Evolutionary conservation across 2,888 invertebrate genomes (phyloP).

Genomic region (Dicranocentrus wangi): DNA sequence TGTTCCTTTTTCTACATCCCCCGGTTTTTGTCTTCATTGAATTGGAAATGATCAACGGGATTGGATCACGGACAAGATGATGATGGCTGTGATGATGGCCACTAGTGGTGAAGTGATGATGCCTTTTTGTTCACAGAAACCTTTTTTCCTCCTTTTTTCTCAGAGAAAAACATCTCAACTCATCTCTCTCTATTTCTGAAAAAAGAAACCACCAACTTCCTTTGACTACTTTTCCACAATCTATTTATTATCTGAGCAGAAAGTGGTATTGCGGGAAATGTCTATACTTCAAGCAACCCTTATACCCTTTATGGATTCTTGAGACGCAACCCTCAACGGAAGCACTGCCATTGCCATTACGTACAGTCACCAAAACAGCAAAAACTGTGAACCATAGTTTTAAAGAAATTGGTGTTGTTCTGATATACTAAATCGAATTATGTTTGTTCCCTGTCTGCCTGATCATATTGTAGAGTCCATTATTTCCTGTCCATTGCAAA

Average conservation of each 20-base stretch:
- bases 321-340: too few species aligned
- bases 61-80: constrained; percentile 63
- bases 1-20: constrained; percentile 27
- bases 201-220: too few species aligned
- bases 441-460: neutral
- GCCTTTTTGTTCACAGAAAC: constrained; percentile 3
- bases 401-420: too few species aligned
- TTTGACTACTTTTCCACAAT: neutral
- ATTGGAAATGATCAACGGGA: constrained; percentile 67
- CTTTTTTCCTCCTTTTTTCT: neutral
- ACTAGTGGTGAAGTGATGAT: constrained; percentile 55
- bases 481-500: constrained; percentile 13
- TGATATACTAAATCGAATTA: too few species aligned
- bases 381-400: too few species aligned
- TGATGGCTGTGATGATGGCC: constrained; percentile 62
- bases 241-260: constrained; percentile 15
- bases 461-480: neutral
- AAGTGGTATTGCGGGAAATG: neutral
- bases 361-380: too few species aligned
- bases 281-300: constrained; percentile 21
- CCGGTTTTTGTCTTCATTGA: constrained; percentile 66
- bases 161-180: neutral
- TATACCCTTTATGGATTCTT: too few species aligned
- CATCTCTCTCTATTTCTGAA: too few species aligned
- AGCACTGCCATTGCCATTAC: too few species aligned